Evolutionary conservation across 2,888 invertebrate species (phyloP).

Genomic region (Protodeltote pygarga): DNA sequence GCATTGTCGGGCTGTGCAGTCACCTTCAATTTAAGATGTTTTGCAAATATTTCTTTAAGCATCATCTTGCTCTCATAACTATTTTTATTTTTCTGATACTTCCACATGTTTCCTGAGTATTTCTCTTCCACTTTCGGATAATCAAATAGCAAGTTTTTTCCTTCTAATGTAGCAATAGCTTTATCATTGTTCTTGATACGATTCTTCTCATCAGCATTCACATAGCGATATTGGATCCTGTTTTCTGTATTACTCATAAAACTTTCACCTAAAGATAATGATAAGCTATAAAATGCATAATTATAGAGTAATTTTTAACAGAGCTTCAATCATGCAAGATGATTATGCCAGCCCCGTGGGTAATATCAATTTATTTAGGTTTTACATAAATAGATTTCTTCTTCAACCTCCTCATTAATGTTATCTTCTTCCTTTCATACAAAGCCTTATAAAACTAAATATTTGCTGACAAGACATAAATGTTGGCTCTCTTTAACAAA

Average conservation of each 20-base stretch:
- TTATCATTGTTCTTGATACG: constrained; percentile 79
- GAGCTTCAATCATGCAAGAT: no score
- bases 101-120: constrained; percentile 71
- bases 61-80: constrained; percentile 67
- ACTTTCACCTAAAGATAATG: constrained; percentile 71
- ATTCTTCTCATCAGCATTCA: constrained; percentile 70
- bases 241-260: constrained; percentile 58
- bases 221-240: constrained; percentile 66
- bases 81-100: constrained; percentile 60
- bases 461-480: no score
- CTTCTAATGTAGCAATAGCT: constrained; percentile 77
- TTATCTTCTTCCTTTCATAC: no score
- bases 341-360: no score
- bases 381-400: no score
- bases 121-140: constrained; percentile 59
- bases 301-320: no score
- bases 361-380: no score
- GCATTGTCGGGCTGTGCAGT: constrained; percentile 59
- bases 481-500: no score
- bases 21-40: constrained; percentile 64
- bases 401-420: no score
- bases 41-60: constrained; percentile 73
- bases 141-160: constrained; percentile 74
- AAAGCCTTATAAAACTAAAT: no score
- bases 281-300: no score